Base-by-base conservation (phyloP, 23 tunicate genomes). In the Ciona savignyi region DNA sequence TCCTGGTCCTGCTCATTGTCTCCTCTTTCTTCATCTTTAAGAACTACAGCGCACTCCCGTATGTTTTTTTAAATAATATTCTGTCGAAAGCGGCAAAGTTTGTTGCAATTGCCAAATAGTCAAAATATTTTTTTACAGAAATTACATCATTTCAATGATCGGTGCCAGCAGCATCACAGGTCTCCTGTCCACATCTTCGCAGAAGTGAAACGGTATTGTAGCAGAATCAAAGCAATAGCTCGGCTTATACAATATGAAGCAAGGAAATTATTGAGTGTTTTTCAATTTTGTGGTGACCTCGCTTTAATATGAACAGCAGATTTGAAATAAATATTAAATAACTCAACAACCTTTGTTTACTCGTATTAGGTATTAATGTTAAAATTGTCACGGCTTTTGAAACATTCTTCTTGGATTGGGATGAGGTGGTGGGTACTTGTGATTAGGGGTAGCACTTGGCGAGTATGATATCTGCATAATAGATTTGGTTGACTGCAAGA, bases 151-250 rank as follows among this genome's bases (percentile, higher is more conserved):
- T 2, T 77, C 86, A 62, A 90, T 90, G 90, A 35, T 86, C 23
- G 83, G 77, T 25, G 84, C 97, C 23, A 90, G 97, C 63, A 90
- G 90, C 23, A 32, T 84, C n/a, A 84, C 97, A 23, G 89, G 77
- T 32, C 79, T 90, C 24, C 75, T 90, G 67, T 90, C 97, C 0
- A 90, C 97, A 24, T 88, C 92, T 29, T 85, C 97, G 0, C 79
- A 84, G 70, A 90, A 84, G n/a, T n/a, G n/a, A n/a, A n/a, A n/a
- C n/a, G n/a, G n/a, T n/a, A n/a, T n/a, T n/a, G n/a, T n/a, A n/a
- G n/a, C n/a, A n/a, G n/a, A n/a, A n/a, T n/a, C n/a, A n/a, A n/a
- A n/a, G n/a, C n/a, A n/a, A n/a, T n/a, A n/a, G n/a, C n/a, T n/a
- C n/a, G n/a, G n/a, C n/a, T n/a, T n/a, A n/a, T n/a, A n/a, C n/a